Evolutionary conservation across 2,113 vertebrate species (phyloP), one percentile per base, ranked within the genome.

Genomic region (Lampris incognitus): DNA sequence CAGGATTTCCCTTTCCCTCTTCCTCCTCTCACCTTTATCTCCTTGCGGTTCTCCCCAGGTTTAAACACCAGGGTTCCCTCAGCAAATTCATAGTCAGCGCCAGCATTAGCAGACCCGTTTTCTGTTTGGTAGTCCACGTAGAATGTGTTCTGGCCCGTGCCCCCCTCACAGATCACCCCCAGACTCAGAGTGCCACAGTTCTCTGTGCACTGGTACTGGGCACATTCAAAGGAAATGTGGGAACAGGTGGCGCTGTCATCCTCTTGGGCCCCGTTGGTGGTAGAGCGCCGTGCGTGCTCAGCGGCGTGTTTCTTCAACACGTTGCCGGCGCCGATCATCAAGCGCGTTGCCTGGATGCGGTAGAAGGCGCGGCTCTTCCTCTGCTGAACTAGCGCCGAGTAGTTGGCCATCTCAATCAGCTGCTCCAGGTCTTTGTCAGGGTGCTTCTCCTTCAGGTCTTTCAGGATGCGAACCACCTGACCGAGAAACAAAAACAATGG

Each of bases 311-410:
- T 95, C 81, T 89, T 96, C 0, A 99, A 85, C 61, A 99, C 92
- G 74, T 98, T 98, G 57, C 97, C 97, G 0, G 97, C 97, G 0
- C 97, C 97, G 0, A 97, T 99, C 95, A 98, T 94, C 84, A 96
- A 86, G 0, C 97, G 94, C 0, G 97, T 98, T 6, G 95, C 97
- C 69, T 99, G 97, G 78, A 98, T 94, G 8, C 97, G 96, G 89
- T 98, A 97, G 86, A 99, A 98, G 2, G 97, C 97, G 0, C 97
- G 94, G 87, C 97, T 99, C 93, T 98, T 99, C 90, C 95, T 96
- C 88, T 97, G 95, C 58, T 97, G 96, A 42, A 97, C 87, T 75
- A 99, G 65, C 0, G 95, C 94, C 0, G 94, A 91, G 90, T 99
- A 98, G 92, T 97, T 98, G 83, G 97, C 97, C 92, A 96, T 95